Percentiles rank a stretch among this genome's conserved stretches.
Evolutionary conservation across 2,888 invertebrate genomes (phyloP).

Genomic region (Metalampra italica): DNA sequence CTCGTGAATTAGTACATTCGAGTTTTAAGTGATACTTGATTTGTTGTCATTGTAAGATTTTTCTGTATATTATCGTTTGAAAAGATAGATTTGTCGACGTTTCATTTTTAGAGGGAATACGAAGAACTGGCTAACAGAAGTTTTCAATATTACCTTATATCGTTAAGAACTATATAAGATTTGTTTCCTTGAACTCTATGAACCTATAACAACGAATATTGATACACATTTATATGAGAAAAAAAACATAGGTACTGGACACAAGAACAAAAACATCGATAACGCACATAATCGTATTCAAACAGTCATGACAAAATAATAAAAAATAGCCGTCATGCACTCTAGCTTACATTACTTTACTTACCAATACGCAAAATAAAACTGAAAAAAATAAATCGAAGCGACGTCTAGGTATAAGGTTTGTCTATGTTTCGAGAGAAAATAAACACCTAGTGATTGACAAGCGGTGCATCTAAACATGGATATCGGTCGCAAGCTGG

Average conservation of each 20-base stretch:
- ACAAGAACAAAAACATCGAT: constrained; percentile 24
- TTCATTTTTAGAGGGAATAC: too few species aligned
- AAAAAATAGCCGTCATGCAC: constrained; percentile 54
- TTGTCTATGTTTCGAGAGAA: constrained; percentile 15
- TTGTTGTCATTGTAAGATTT: too few species aligned
- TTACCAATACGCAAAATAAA: constrained; percentile 45
- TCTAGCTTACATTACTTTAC: constrained; percentile 47
- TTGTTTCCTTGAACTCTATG: too few species aligned
- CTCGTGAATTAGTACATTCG: too few species aligned
- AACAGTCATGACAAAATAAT: constrained; percentile 11
- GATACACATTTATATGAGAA: too few species aligned
- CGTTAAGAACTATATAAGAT: too few species aligned
- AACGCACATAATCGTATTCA: constrained; percentile 5
- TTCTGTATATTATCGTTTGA: too few species aligned
- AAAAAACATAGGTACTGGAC: background rate
- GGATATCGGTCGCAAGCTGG: constrained; percentile 69
- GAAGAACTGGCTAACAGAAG: too few species aligned
- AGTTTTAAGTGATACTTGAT: too few species aligned
- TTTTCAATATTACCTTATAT: too few species aligned
- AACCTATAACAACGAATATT: too few species aligned
- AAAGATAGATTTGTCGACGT: too few species aligned
- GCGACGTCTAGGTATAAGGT: constrained; percentile 3
- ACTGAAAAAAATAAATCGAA: constrained; percentile 12
- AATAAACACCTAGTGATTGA: constrained; percentile 70
- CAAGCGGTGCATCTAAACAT: constrained; percentile 78